Evolutionary conservation across 2,888 invertebrate species (phyloP).

Genomic region (Leptopilina syphax): DNA sequence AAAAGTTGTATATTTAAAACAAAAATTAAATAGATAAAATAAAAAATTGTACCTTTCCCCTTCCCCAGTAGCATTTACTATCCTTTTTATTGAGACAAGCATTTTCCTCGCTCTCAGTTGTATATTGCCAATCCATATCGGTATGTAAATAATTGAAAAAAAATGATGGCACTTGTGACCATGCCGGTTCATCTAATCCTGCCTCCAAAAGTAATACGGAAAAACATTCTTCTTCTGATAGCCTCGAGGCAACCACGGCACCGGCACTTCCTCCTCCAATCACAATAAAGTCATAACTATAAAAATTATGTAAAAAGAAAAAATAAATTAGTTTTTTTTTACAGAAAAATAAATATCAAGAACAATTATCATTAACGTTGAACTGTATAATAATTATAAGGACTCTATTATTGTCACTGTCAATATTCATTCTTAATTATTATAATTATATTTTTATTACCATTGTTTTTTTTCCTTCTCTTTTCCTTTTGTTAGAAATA

Average conservation of each 20-base stretch:
- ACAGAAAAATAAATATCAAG: too few relatives aligned
- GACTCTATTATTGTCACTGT: too few relatives aligned
- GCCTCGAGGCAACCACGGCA: conserved; percentile 83
- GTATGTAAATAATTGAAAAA: conserved; percentile 91
- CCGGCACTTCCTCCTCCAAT: conserved; percentile 87
- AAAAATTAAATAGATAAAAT: too few relatives aligned
- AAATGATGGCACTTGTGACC: conserved; percentile 92
- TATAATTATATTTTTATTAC: too few relatives aligned
- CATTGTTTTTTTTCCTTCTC: too few relatives aligned
- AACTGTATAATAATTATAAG: too few relatives aligned
- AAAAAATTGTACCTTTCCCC: conserved; percentile 83
- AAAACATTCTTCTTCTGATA: conserved; percentile 86
- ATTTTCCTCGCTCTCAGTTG: conserved; percentile 88
- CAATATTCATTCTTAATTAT: too few relatives aligned
- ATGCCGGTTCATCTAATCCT: conserved; percentile 90
- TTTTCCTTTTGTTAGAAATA: too few relatives aligned
- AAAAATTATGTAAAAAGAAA: background rate
- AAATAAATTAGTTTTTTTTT: too few relatives aligned
- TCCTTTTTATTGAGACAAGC: conserved; percentile 86
- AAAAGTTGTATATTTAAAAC: too few relatives aligned
- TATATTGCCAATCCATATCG: conserved; percentile 92
- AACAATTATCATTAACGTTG: too few relatives aligned
- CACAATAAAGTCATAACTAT: conserved; percentile 85
- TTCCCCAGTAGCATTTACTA: conserved; percentile 88
- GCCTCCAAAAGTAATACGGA: conserved; percentile 86